Percentiles rank a stretch among this genome's conserved stretches.
Evolutionary conservation across 1,140 invertebrate genomes (phyloP).

Genomic region (Lerema accius): DNA sequence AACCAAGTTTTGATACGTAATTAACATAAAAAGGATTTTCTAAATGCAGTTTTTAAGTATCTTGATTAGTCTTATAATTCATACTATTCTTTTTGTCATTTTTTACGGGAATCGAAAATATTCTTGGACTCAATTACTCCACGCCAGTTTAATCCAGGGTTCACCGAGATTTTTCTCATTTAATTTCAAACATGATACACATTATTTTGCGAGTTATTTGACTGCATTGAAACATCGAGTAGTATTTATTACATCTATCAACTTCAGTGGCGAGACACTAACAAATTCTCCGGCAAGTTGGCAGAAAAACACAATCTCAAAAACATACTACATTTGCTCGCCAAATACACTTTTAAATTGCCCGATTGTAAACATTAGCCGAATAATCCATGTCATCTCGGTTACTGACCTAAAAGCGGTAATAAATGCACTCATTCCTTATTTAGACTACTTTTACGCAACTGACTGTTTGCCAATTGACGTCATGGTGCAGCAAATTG

Average conservation of each 20-base stretch:
- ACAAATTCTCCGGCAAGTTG: conserved; percentile 22
- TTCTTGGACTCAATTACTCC: too few relatives aligned
- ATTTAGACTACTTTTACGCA: conserved; percentile 48
- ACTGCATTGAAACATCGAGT: background rate
- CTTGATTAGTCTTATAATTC: too few relatives aligned
- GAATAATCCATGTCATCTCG: conserved; percentile 11
- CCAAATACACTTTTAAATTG: conserved; percentile 19
- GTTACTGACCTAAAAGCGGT: conserved; percentile 25
- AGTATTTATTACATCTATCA: conserved; percentile 14
- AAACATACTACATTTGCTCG: conserved; percentile 5
- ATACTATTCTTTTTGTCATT: too few relatives aligned
- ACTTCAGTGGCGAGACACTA: conserved; percentile 8
- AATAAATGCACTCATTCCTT: conserved; percentile 37
- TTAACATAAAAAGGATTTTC: too few relatives aligned
- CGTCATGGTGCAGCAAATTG: conserved; percentile 58
- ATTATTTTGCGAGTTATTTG: conserved; percentile 1
- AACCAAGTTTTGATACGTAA: too few relatives aligned
- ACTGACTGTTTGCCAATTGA: conserved; percentile 56
- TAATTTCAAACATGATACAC: background rate
- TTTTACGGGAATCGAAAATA: too few relatives aligned
- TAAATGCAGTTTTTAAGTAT: too few relatives aligned
- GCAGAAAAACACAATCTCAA: conserved; percentile 10
- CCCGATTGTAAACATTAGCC: conserved; percentile 23
- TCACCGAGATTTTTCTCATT: too few relatives aligned
- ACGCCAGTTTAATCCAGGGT: too few relatives aligned